These are phyloP conservation scores for Drosophila bocki DNA, from an alignment of 1,140 invertebrate species.

Conservation along the genomic window DNA sequence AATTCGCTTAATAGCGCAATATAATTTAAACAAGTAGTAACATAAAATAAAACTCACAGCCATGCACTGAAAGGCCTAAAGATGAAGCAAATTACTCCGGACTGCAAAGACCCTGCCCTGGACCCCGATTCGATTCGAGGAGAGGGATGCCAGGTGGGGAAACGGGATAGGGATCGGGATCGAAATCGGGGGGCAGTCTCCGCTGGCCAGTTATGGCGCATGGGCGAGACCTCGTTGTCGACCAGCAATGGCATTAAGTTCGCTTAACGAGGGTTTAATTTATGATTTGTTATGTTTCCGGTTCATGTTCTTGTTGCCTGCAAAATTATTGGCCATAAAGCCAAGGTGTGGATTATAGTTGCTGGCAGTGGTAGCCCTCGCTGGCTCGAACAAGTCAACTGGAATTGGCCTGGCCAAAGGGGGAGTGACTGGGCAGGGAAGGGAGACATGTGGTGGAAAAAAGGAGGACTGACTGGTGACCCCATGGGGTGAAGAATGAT, in stretches of 20 bases:
- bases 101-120: slow-evolving; percentile 17
- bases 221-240: slow-evolving; percentile 66
- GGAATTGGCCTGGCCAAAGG: slow-evolving; percentile 21
- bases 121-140: slow-evolving; percentile 4
- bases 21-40: slow-evolving; percentile 85
- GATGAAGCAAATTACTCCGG: slow-evolving; percentile 72
- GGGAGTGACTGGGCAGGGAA: slow-evolving; percentile 4
- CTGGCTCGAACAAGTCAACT: slow-evolving; percentile 18
- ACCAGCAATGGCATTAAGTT: slow-evolving; percentile 80
- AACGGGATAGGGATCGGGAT: neutral
- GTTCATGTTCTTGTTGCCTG: slow-evolving; percentile 75
- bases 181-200: slow-evolving; percentile 20
- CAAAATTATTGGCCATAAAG: slow-evolving; percentile 81
- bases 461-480: slow-evolving; percentile 9
- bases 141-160: neutral
- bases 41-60: slow-evolving; percentile 83
- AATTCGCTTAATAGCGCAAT: slow-evolving; percentile 84
- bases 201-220: slow-evolving; percentile 66
- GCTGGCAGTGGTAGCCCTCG: slow-evolving; percentile 51
- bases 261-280: slow-evolving; percentile 85
- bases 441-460: slow-evolving; percentile 3
- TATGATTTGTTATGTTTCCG: slow-evolving; percentile 85
- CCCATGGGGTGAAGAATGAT: slow-evolving; percentile 4
- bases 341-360: slow-evolving; percentile 82
- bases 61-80: slow-evolving; percentile 77